Conservation (phyloP, 2,888 invertebrate genomes). For the Clusia tigrina region DNA sequence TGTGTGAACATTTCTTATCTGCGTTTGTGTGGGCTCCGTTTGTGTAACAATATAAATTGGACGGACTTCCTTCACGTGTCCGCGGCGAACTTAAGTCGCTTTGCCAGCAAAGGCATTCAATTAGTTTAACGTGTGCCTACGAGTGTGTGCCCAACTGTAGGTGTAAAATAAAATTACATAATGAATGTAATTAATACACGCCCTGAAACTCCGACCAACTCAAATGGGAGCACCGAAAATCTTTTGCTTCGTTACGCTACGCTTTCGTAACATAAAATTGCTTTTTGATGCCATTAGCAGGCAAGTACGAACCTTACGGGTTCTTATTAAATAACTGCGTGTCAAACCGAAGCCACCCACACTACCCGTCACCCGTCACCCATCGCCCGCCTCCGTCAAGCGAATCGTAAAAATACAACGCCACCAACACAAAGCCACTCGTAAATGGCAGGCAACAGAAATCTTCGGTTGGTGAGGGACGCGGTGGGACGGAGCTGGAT, state of each 20-base stretch:
- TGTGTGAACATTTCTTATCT: no score
- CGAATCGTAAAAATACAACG: background rate
- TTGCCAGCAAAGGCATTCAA: no score
- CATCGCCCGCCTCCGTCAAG: slow-evolving; percentile 23
- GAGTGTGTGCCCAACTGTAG: background rate
- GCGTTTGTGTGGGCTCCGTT: no score
- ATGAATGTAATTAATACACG: slow-evolving; percentile 55
- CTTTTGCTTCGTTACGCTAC: slow-evolving; percentile 7
- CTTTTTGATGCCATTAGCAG: slow-evolving; percentile 57
- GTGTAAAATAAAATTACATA: no score
- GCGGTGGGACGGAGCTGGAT: no score
- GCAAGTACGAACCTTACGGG: slow-evolving; percentile 33
- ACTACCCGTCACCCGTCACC: slow-evolving; percentile 26
- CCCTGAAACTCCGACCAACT: slow-evolving; percentile 30
- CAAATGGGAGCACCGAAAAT: slow-evolving; percentile 14
- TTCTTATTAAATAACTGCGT: slow-evolving; percentile 52
- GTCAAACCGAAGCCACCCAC: slow-evolving; percentile 40
- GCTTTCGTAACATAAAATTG: slow-evolving; percentile 47
- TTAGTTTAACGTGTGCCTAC: background rate
- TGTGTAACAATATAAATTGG: no score
- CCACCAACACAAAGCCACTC: slow-evolving; percentile 17
- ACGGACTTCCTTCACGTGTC: no score
- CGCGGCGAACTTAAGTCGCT: no score
- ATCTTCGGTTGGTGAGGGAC: slow-evolving; percentile 13
- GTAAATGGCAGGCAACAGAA: slow-evolving; percentile 22